Percentiles rank a stretch among this genome's conserved stretches.
phyloP scores from a whole-genome alignment of 2,888 invertebrate species.

The Acrobeloides nanus region DNA sequence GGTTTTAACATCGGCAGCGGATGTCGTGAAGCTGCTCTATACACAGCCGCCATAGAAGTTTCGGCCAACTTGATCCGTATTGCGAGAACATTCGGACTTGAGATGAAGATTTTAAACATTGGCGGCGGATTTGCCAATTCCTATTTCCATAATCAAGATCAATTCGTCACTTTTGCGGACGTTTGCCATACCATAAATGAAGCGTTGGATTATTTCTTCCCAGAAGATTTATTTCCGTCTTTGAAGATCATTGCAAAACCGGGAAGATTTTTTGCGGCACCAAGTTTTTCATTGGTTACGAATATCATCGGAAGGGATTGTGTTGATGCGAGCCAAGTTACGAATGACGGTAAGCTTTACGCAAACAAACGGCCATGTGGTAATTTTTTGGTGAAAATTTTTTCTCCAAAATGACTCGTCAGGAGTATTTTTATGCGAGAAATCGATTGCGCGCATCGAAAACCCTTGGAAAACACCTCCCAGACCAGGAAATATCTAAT shows the following conservation, averaged over 20 bases:
- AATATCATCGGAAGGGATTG: slow-evolving; percentile 75
- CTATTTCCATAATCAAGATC: slow-evolving; percentile 4
- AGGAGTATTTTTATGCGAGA: no score
- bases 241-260: slow-evolving; percentile 87
- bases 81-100: slow-evolving; percentile 51
- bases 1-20: slow-evolving; percentile 51
- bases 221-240: slow-evolving; percentile 59
- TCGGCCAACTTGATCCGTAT: slow-evolving; percentile 65
- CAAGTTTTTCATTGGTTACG: slow-evolving; percentile 83
- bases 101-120: slow-evolving; percentile 72
- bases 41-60: slow-evolving; percentile 69
- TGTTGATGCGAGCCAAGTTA: slow-evolving; percentile 53
- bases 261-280: slow-evolving; percentile 86
- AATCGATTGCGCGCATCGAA: no score
- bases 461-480: no score
- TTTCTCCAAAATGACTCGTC: no score
- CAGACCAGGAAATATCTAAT: no score
- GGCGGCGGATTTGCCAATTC: slow-evolving; percentile 78
- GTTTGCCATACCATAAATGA: slow-evolving; percentile 68
- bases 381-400: no score
- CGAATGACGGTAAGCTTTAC: slow-evolving; percentile 32
- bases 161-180: slow-evolving; percentile 3
- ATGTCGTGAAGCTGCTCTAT: slow-evolving; percentile 62
- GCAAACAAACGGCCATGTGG: neutral
- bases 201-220: slow-evolving; percentile 74